Base-by-base conservation (phyloP, 2,888 invertebrate genomes). In the Ariolimax columbianus region DNA sequence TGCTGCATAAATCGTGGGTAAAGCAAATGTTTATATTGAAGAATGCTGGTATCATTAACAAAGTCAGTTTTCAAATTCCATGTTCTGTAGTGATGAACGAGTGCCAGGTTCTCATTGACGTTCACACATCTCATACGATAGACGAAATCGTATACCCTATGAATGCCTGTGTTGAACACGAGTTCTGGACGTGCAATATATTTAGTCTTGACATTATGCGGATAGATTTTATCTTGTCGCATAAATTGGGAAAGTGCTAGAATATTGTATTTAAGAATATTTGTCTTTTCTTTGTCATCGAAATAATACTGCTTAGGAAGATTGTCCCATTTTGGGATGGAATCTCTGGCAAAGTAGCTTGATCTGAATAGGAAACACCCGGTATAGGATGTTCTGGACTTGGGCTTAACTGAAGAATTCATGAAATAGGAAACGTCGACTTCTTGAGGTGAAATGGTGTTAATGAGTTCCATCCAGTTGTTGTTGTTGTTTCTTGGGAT, bases 111-210 rank as follows among this genome's bases (percentile, higher is more conserved):
- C 17, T 11, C 17, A 19, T 70, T 36, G 3, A 70, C 19, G 19
- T 23, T 38, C 2, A 70, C 11, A 38, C 70, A 36, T 3, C 9
- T 7, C 36, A 38, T 70, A 0, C 38, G 1, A 38, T 19, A 14
- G 17, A 14, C 30, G 30, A 63, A 66, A 3, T 9, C 23, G 33
- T 30, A 51, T 7, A 43, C 43, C 23, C 6, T 70, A 38, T 80
- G 80, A 47, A 80, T 80, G 7, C 80, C 80, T 33, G 68, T 0
- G n/a, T 47, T 30, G n/a, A 40, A 43, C 19, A 47, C 33, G 1
- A 63, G 43, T 19, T 80, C 80, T 40, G 80, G 80, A 17, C 80
- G 40, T n/a, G 66, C 80, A 11, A 80, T 43, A 47, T 59, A 68
- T 47, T 80, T 80, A 1, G 80, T 30, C 33, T 51, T 68, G 55